A percentile compares a stretch with the other conserved stretches of the same genome.
These are phyloP conservation scores for Agrotis segetum DNA, from an alignment of 2,888 invertebrate species.

Conservation along the genomic window DNA sequence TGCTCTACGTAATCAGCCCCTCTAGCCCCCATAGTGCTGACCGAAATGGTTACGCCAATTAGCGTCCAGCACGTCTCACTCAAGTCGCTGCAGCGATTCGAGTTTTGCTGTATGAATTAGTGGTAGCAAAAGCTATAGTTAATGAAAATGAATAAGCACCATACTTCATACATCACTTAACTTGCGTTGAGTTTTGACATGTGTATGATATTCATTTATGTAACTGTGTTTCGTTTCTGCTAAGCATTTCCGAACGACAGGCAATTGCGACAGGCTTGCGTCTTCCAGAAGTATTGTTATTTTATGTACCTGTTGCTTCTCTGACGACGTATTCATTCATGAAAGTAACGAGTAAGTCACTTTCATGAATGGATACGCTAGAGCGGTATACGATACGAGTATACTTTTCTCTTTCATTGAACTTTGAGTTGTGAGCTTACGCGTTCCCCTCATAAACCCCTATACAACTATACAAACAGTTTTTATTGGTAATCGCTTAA, in stretches of 20 bases:
- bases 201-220: not conserved
- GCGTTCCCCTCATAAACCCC: not conserved
- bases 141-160: no score
- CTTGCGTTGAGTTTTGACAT: not conserved
- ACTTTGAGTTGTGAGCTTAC: not conserved
- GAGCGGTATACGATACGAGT: no score
- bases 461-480: no score
- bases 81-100: no score
- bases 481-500: not conserved
- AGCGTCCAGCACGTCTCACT: no score
- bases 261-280: constrained; percentile 31
- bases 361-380: no score
- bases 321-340: constrained; percentile 39
- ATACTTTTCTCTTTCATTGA: not conserved
- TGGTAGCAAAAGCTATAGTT: no score
- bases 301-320: constrained; percentile 39
- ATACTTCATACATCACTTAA: not conserved
- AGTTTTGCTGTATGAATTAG: no score
- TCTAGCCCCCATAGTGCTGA: no score
- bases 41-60: no score
- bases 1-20: no score
- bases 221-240: constrained; percentile 2
- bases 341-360: constrained; percentile 1
- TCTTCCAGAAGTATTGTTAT: constrained; percentile 15
- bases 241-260: constrained; percentile 32